Conservation (phyloP, 1,140 invertebrate species). For the Drosophila simulans region DNA sequence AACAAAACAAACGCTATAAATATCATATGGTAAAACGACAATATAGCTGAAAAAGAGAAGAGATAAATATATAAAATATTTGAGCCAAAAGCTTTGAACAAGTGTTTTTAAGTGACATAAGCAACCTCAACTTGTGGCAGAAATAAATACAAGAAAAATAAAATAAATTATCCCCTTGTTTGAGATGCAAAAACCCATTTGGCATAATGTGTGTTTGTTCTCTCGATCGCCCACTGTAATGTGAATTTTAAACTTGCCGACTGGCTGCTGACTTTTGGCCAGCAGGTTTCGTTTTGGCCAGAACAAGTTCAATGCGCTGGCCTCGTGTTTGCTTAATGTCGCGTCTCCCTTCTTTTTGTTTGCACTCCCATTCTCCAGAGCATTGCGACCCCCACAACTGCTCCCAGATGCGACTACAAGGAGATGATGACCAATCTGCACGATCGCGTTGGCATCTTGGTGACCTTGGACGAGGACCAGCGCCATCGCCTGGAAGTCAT, state of each 20-base stretch:
- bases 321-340: slow-evolving; percentile 29
- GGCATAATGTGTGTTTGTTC: slow-evolving; percentile 18
- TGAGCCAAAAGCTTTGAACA: not conserved
- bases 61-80: not conserved
- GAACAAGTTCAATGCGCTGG: slow-evolving; percentile 52
- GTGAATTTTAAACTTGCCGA: slow-evolving; percentile 10
- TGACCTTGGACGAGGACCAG: slow-evolving; percentile 84
- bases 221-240: slow-evolving; percentile 35
- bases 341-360: slow-evolving; percentile 4
- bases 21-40: not conserved
- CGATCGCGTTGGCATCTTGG: slow-evolving; percentile 84
- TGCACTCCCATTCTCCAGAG: not conserved
- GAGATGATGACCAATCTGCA: slow-evolving; percentile 77
- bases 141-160: not conserved
- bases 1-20: not conserved
- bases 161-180: slow-evolving; percentile 1
- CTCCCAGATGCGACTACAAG: slow-evolving; percentile 53
- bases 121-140: not conserved
- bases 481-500: slow-evolving; percentile 84
- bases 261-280: slow-evolving; percentile 28
- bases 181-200: not conserved
- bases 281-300: slow-evolving; percentile 49
- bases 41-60: not conserved
- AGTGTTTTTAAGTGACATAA: not conserved
- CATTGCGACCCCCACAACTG: not conserved